Conservation (phyloP, 2,888 invertebrate genomes). For the Lissocephala sabroskyi region DNA sequence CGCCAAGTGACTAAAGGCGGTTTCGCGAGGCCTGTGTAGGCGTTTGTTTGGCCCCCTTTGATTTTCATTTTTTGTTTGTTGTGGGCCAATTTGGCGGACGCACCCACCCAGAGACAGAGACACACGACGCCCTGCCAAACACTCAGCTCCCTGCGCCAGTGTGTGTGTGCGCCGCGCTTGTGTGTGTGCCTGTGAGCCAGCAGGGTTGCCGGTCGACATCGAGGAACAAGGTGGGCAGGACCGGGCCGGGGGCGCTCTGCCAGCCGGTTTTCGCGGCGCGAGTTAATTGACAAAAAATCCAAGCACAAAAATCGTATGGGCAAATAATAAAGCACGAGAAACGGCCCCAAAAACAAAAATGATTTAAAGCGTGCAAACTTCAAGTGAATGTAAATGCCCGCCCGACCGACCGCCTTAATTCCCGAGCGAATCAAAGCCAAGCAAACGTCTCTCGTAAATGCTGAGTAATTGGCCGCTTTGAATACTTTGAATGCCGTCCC, state of each 20-base stretch:
- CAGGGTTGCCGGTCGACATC: neutral
- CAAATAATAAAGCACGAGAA: conserved; percentile 28
- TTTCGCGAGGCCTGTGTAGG: conserved; percentile 24
- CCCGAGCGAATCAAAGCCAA: neutral
- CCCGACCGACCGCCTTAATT: neutral
- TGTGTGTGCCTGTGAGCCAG: neutral
- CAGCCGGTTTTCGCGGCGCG: conserved; percentile 47
- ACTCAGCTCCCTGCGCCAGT: conserved; percentile 32
- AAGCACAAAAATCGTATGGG: conserved; percentile 28
- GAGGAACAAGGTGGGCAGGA: conserved; percentile 8
- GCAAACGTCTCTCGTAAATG: neutral
- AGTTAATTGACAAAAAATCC: conserved; percentile 50
- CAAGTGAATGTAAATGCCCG: conserved; percentile 12
- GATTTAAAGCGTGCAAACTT: conserved; percentile 14
- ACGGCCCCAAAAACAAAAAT: neutral
- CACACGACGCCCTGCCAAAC: conserved; percentile 22
- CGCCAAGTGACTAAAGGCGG: too few relatives aligned
- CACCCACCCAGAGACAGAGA: conserved; percentile 40
- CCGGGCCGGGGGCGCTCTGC: too few relatives aligned
- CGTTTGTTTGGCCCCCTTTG: conserved; percentile 18
- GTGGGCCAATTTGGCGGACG: conserved; percentile 42
- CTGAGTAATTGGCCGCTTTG: neutral
- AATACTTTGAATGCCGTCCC: too few relatives aligned
- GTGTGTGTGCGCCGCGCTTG: too few relatives aligned
- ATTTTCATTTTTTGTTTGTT: conserved; percentile 6